These are phyloP conservation scores for Psittacula cyanocephala DNA, from an alignment of 2,113 vertebrate species.

Conservation along the genomic window DNA sequence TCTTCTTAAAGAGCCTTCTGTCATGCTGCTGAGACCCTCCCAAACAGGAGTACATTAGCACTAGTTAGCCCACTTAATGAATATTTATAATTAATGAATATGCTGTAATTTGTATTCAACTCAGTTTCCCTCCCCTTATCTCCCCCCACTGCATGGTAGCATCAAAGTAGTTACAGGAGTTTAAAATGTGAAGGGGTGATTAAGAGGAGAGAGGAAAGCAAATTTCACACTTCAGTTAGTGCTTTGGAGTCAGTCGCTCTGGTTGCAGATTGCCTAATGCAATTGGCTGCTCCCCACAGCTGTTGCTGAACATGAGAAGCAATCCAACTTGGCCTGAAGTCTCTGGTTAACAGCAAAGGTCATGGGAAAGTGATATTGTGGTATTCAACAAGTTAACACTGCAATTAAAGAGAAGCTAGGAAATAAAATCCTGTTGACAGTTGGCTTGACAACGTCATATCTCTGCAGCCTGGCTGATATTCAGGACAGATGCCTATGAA, in stretches of 20 bases:
- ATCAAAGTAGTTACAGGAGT: background rate
- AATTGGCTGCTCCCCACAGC: background rate
- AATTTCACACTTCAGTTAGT: constrained; percentile 30
- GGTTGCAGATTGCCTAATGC: background rate
- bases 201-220: background rate
- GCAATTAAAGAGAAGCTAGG: background rate
- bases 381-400: background rate
- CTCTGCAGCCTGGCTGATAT: background rate
- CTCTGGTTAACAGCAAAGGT: constrained; percentile 32
- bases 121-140: background rate
- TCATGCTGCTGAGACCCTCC: background rate
- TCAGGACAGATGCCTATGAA: background rate
- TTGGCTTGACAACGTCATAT: fast-evolving
- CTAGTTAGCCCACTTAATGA: background rate
- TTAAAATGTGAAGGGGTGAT: constrained; percentile 12
- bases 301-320: background rate
- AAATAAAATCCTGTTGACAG: background rate
- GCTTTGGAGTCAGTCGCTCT: background rate
- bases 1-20: background rate
- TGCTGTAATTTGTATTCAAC: background rate
- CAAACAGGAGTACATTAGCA: background rate
- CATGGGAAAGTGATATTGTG: background rate
- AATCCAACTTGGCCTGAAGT: background rate
- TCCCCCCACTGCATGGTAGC: background rate
- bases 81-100: constrained; percentile 11